Evolutionary conservation across 1,140 invertebrate genomes (phyloP).

Genomic region (Coptotermes formosanus): DNA sequence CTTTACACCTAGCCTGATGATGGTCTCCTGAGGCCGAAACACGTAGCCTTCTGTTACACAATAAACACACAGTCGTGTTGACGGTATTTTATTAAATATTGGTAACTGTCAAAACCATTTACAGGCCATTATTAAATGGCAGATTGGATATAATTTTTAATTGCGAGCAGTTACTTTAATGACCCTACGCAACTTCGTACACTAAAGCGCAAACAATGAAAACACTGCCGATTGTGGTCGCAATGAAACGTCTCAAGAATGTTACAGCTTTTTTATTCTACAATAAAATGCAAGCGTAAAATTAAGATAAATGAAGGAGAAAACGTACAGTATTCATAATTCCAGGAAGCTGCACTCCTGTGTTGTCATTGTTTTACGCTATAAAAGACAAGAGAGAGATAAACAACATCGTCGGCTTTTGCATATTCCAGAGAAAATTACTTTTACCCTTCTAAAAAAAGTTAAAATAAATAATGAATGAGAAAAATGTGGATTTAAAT

Average conservation of each 20-base stretch:
- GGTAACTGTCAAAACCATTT: no score
- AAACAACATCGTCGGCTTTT: constrained; percentile 18
- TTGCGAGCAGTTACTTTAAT: not conserved
- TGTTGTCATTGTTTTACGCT: constrained; percentile 21
- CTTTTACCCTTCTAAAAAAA: constrained; percentile 25
- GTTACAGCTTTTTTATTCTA: constrained; percentile 1
- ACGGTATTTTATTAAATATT: no score
- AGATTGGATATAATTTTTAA: not conserved
- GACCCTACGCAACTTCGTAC: not conserved
- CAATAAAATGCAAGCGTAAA: constrained; percentile 12
- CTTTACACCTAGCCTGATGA: no score
- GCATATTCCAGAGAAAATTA: constrained; percentile 26
- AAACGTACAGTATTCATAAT: not conserved
- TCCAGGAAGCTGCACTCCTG: not conserved
- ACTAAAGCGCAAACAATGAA: not conserved
- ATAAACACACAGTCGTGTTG: no score
- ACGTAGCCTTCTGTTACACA: no score
- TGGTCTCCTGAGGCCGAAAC: no score
- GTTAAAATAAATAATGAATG: constrained; percentile 25
- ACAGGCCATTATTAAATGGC: not conserved
- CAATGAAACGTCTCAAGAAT: not conserved
- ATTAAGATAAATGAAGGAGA: constrained; percentile 16
- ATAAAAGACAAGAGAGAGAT: constrained; percentile 14
- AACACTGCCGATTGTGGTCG: not conserved
- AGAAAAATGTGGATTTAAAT: constrained; percentile 29